Base-by-base conservation (phyloP, 2,888 invertebrate genomes). In the Creontiades dilutus region DNA sequence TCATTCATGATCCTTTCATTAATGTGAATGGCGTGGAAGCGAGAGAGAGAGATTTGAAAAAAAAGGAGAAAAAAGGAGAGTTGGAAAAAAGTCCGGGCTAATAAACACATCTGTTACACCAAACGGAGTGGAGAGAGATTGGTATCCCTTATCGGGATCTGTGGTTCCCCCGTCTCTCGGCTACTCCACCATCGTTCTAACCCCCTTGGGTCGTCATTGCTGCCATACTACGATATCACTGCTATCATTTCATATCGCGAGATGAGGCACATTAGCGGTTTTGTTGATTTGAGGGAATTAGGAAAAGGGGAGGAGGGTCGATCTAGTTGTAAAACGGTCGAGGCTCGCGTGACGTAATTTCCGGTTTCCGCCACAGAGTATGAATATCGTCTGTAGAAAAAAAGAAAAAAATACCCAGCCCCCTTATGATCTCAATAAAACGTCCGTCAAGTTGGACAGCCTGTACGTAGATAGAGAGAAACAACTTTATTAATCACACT, bases 61-160 rank as follows among this genome's bases (percentile, higher is more conserved):
- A 13, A 2, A 52, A 16, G 3, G 3, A 52, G 11, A 52, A 13
- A 37, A 37, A 37, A 4, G 7, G 7, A 75, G 11, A 75, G 7
- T 9, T 7, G 5, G 75, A 75, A 75, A 75, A 75, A 75, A 75
- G 75, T 75, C 28, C 75, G 12, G 37, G 37, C 75, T 7, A 75
- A 75, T 27, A 75, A 75, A 27, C 23, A 75, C 75, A 75, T 75
- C 75, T 75, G 75, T 75, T 75, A 75, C 75, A 28, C 75, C 75
- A 19, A 75, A 75, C 28, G 75, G 28, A 12, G n/a, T 4, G n/a
- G n/a, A 57, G 2, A 9, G 57, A 57, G 57, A 57, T 57, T 16
- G 75, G 75, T 75, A 28, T 19, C 75, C 75, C 9, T 75, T 75
- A 75, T 75, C 75, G 12, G n/a, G 75, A 16, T 75, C 75, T 19